Base-by-base conservation (phyloP, 2,888 invertebrate species). In the Acrobasis consociella region DNA sequence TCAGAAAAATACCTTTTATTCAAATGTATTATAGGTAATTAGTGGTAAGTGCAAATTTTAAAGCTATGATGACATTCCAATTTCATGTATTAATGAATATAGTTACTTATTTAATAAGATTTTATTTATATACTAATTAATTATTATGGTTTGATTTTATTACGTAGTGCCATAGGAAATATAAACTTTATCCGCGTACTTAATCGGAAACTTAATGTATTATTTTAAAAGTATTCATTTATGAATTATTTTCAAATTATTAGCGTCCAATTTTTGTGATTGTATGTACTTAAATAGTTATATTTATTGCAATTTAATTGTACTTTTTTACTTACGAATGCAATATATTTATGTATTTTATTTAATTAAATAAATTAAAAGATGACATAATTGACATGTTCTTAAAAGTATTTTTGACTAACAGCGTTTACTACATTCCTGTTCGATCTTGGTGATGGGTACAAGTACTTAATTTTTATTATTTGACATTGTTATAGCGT, bases 101-200 rank as follows among this genome's bases (percentile, higher is more conserved):
- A 69, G 60, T 64, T 69, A 66, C 70, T 67, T n/a, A 67, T 70
- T 64, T 62, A 64, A 64, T 67, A 65, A 65, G 65, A 63, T 67
- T 69, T 66, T 73, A 69, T 73, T 69, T 70, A 65, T 70, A 67
- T 72, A 68, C 71, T 72, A 73, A 60, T 65, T 65, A 68, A 70
- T 72, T 72, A 76, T 73, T 16, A 56, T 72, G 69, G 37, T 49
- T 70, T 71, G 74, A 75, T 75, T 75, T 76, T 80, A 75, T 78
- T 72, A 72, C 71, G 72, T 86, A 87, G 88, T 89, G 89, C 89
- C 89, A 89, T 89, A 87, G 81, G 80, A 79, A 74, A 69, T 67
- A 69, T 73, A 69, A 66, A 76, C 72, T 80, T 15, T 17, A 56
- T 42, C 22, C 68, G 51, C 72, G 72, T 69, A 72, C 71, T 69